Conservation (phyloP, 2,888 invertebrate species). For the Myopa tessellatipennis region DNA sequence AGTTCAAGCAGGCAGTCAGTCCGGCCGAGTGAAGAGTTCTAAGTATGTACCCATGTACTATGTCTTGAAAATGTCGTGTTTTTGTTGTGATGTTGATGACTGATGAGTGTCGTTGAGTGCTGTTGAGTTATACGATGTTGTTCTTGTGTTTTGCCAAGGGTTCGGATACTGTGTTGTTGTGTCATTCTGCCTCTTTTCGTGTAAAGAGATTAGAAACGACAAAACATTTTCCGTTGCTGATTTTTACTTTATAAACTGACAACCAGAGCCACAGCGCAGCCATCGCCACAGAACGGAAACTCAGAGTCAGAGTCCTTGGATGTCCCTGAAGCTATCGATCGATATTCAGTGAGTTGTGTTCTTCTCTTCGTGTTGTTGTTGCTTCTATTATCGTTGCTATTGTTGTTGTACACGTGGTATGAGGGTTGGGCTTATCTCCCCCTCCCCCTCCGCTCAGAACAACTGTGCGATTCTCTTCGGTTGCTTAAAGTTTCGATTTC, state of each 20-base stretch:
- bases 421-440: slow-evolving; percentile 37
- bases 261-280: background rate
- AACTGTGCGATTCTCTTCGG: background rate
- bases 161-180: slow-evolving; percentile 25
- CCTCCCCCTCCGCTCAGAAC: background rate
- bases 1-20: background rate
- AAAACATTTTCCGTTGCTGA: slow-evolving; percentile 58
- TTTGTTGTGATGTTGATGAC: slow-evolving; percentile 41
- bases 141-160: slow-evolving; percentile 36
- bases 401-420: slow-evolving; percentile 6
- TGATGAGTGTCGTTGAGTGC: slow-evolving; percentile 50
- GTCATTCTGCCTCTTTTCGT: slow-evolving; percentile 47
- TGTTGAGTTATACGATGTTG: slow-evolving; percentile 40
- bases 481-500: background rate
- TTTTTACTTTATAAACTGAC: slow-evolving; percentile 29
- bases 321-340: background rate
- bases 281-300: background rate
- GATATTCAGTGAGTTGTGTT: background rate
- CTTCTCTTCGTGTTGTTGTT: background rate
- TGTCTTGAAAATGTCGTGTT: background rate
- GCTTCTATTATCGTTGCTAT: slow-evolving; percentile 26
- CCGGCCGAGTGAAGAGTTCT: background rate
- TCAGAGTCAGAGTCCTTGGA: too few species aligned
- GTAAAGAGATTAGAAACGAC: slow-evolving; percentile 66
- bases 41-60: background rate